Base-by-base conservation (phyloP, 2,113 vertebrate species). In the Sciurus niger region DNA sequence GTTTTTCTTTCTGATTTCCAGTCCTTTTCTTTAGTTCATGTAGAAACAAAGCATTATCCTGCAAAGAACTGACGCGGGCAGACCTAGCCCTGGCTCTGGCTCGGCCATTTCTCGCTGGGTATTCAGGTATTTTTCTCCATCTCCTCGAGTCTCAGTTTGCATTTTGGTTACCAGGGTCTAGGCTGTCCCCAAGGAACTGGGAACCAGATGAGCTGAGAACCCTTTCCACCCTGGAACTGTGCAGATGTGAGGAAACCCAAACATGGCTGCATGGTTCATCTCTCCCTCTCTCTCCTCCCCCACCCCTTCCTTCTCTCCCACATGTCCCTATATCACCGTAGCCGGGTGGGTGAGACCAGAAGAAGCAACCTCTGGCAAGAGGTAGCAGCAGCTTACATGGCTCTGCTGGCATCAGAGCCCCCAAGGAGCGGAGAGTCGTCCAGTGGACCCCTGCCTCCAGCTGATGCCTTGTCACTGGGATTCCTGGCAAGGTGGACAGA, bases 341-440 rank as follows among this genome's bases (percentile, higher is more conserved):
- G 97, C 96, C 58, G 97, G 94, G 83, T 97, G 97, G 95, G 0
- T 86, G 53, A 98, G 97, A 89, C 98, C 98, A 37, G 98, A 98
- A 90, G 98, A 97, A 94, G 46, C 85, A 9, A 12, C 90, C 70
- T 85, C 96, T 63, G 32, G 93, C 43, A 98, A 97, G 97, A 98
- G 98, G 95, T 98, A 98, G 96, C 92, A 4, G 48, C 78, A 30
- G 40, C 84, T 58, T 8, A 4, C 8, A 12, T 37, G 65, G 70
- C 10, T 79, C 32, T 91, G 72, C 82, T 55, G 55, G 67, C 46
- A 0, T 58, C 1, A 0, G 34, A 95, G 34, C 63, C 79, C 79
- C 13, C 1, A 1, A 67, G n/a, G 37, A n/a, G 4, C 12, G 34
- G 18, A 68, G 82, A 14, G 2, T 4, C 48, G 34, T 37, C 8